These are phyloP conservation scores for Channa striata DNA, from an alignment of 2,797 vertebrate genomes.

Conservation along the genomic window DNA sequence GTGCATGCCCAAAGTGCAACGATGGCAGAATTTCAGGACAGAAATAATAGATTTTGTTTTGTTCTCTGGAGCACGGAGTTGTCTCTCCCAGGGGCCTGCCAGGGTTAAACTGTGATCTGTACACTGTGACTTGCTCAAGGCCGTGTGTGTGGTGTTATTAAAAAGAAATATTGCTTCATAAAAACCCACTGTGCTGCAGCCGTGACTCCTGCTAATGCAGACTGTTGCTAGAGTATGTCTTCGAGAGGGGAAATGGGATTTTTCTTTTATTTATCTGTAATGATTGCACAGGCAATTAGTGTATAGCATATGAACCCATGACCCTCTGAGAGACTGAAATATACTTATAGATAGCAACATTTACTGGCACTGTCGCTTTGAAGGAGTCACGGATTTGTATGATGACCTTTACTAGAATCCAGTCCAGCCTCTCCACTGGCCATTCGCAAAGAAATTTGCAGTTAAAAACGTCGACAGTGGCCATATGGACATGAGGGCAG, in stretches of 20 bases:
- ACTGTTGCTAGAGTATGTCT: conserved; percentile 51
- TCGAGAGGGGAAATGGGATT: conserved; percentile 37
- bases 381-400: conserved; percentile 31
- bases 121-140: conserved; percentile 69
- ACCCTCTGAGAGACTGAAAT: conserved; percentile 47
- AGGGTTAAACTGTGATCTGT: conserved; percentile 77
- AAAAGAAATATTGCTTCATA: conserved; percentile 84
- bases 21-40: conserved; percentile 54
- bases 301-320: conserved; percentile 51
- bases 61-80: conserved; percentile 55
- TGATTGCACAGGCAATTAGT: conserved; percentile 64
- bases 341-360: conserved; percentile 47
- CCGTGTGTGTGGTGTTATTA: conserved; percentile 71
- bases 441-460: conserved; percentile 72
- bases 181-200: conserved; percentile 66
- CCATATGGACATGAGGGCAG: conserved; percentile 62
- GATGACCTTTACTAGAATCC: conserved; percentile 34
- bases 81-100: conserved; percentile 61
- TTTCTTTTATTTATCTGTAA: conserved; percentile 37
- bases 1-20: conserved; percentile 44
- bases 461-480: conserved; percentile 64
- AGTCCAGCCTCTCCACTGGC: conserved; percentile 36
- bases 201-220: conserved; percentile 67
- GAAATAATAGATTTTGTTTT: conserved; percentile 69
- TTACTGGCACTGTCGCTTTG: conserved; percentile 41